Evolutionary conservation across 2,888 invertebrate genomes (phyloP).

Genomic region (Dichetophora obliterata): DNA sequence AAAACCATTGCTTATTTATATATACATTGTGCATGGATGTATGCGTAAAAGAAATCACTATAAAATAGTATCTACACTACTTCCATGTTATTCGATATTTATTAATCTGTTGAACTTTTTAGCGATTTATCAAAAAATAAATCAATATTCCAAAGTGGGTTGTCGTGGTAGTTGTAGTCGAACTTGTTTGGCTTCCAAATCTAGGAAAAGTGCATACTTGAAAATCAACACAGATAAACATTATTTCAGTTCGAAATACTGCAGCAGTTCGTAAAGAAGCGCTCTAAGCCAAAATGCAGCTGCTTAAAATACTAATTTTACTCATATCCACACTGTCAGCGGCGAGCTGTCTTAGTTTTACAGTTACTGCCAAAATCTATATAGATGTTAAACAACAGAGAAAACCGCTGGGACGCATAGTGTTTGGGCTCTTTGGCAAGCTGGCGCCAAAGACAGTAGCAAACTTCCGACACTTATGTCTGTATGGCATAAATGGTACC

Average conservation of each 20-base stretch:
- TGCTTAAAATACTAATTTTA: constrained; percentile 41
- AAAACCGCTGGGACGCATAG: constrained; percentile 80
- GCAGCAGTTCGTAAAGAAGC: not conserved
- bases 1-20: not conserved
- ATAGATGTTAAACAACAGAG: constrained; percentile 84
- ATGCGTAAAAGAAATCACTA: not conserved
- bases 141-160: constrained; percentile 32
- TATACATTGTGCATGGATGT: not conserved
- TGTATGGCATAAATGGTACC: constrained; percentile 80
- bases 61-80: not conserved
- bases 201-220: not conserved
- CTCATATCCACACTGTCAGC: constrained; percentile 42
- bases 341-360: constrained; percentile 59
- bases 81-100: too few species aligned
- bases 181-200: constrained; percentile 3
- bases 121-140: constrained; percentile 18
- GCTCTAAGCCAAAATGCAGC: not conserved
- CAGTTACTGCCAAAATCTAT: constrained; percentile 75
- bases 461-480: constrained; percentile 87
- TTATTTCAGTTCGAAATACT: not conserved
- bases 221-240: not conserved
- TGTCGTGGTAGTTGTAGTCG: not conserved
- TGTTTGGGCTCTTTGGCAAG: constrained; percentile 86
- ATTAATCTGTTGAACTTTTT: too few species aligned
- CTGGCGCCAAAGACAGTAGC: constrained; percentile 86